Conservation (phyloP, 2,113 vertebrate genomes). For the Poeciliopsis turrubarensis region DNA sequence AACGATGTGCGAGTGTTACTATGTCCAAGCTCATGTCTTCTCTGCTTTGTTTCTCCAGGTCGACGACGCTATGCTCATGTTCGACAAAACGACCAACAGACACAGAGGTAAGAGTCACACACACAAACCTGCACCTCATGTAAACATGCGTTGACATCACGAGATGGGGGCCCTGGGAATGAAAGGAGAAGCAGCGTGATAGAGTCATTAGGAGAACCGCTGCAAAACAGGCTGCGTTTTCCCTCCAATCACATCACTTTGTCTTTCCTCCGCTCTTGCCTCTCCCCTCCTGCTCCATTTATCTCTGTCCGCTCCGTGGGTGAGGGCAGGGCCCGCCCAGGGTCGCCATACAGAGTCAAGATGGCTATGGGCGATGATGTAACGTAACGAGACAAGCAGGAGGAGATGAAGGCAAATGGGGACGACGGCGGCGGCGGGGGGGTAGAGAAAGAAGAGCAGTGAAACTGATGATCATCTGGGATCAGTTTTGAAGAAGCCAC, state of each 20-base stretch:
- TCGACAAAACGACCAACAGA: slow-evolving; percentile 97
- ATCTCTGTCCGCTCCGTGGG: slow-evolving; percentile 43
- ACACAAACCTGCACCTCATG: slow-evolving; percentile 15
- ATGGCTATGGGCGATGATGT: slow-evolving; percentile 32
- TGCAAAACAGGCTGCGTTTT: neutral
- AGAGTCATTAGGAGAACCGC: slow-evolving; percentile 25
- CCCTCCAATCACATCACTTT: slow-evolving; percentile 9
- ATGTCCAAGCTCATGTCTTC: slow-evolving; percentile 63
- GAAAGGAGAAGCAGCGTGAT: slow-evolving; percentile 18
- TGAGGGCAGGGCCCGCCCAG: slow-evolving; percentile 25
- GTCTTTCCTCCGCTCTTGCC: slow-evolving; percentile 6
- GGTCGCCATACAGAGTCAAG: slow-evolving; percentile 39
- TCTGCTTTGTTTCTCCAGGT: slow-evolving; percentile 82
- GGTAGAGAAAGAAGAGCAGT: neutral
- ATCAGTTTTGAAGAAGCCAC: neutral
- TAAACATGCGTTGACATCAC: slow-evolving; percentile 3
- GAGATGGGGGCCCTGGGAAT: slow-evolving; percentile 14
- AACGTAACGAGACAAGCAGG: slow-evolving; percentile 37
- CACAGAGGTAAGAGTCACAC: slow-evolving; percentile 85
- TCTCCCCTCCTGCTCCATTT: slow-evolving; percentile 7
- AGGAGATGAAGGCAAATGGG: neutral
- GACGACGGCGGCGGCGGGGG: neutral
- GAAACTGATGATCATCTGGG: slow-evolving; percentile 12
- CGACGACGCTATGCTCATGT: slow-evolving; percentile 97
- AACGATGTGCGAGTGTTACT: slow-evolving; percentile 62